Base-by-base conservation (phyloP, 2,113 vertebrate species). In the Paratilapia polleni region DNA sequence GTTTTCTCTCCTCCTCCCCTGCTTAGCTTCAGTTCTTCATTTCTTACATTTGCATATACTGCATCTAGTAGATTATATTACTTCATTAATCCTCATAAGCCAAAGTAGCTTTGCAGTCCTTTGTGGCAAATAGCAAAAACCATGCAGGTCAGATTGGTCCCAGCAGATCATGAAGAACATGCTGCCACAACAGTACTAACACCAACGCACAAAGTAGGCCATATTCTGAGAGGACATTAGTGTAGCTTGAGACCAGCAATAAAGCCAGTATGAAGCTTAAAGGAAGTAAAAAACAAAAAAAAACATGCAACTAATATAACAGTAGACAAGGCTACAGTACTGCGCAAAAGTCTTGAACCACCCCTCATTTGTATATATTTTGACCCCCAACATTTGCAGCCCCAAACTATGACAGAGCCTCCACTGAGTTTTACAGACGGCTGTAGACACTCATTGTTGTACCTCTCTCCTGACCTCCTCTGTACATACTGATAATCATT, bases 41-140 rank as follows among this genome's bases (percentile, higher is more conserved):
- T 70, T 49, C 43, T 70, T 31, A 11, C 24, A 52, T 70, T 70
- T 52, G 43, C 24, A 70, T 73, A 31, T 49, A 20, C 6, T 52
- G 43, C 24, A 70, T 31, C 28, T 52, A 73, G 43, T 20, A 52
- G 6, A 8, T 52, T 52, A 43, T 19, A 73, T 73, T 31, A 49
- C 43, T 73, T 73, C 24, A 49, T 73, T 73, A 73, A 73, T 52
- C 24, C 66, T 52, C 49, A 52, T 31, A 73, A 52, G 66, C 10
- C 28, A 5, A 73, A 73, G 43, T 52, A 5, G 43, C 24, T 31
- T 73, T 70, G 43, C 20, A 20, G 43, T 70, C 66, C 24, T 49
- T 70, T 73, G 66, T 73, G 66, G 43, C 43, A 73, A 73, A 73
- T 73, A 20, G 43, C 28, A 49, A 73, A 70, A 73, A 73, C 17